Percentiles rank a stretch among this genome's conserved stretches.
Conservation (phyloP, 2,888 invertebrate species). For the Cephus runcator region DNA sequence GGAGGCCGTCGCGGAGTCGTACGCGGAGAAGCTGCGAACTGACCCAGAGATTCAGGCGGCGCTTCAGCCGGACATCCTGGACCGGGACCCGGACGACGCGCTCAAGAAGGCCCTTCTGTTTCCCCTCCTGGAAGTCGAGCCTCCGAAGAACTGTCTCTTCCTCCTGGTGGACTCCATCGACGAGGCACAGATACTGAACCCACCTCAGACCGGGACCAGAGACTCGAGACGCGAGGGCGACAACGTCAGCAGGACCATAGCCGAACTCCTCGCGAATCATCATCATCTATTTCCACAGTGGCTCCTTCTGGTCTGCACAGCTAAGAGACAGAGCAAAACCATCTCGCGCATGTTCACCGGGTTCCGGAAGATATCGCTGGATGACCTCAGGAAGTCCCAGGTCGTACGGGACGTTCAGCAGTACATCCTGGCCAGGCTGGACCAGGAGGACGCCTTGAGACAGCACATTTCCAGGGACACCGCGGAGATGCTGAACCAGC, state of each 20-base stretch:
- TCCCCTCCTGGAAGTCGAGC: slow-evolving; percentile 86
- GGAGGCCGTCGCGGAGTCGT: slow-evolving; percentile 79
- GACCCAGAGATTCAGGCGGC: slow-evolving; percentile 87
- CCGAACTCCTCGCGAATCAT: slow-evolving; percentile 86
- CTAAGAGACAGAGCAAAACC: slow-evolving; percentile 84
- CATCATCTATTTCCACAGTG: slow-evolving; percentile 93
- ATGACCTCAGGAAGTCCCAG: slow-evolving; percentile 88
- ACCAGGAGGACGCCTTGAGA: slow-evolving; percentile 87
- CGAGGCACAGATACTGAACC: slow-evolving; percentile 70
- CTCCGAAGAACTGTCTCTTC: slow-evolving; percentile 86
- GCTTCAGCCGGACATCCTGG: slow-evolving; percentile 82
- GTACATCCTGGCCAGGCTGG: slow-evolving; percentile 90
- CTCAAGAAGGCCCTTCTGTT: slow-evolving; percentile 89
- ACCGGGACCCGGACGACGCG: slow-evolving; percentile 90
- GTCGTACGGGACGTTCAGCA: slow-evolving; percentile 96
- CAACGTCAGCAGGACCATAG: slow-evolving; percentile 74
- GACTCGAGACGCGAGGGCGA: slow-evolving; percentile 63
- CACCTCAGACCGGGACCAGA: slow-evolving; percentile 68
- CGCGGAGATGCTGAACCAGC: slow-evolving; percentile 93
- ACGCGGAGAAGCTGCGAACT: slow-evolving; percentile 79
- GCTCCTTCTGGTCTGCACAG: slow-evolving; percentile 90
- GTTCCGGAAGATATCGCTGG: slow-evolving; percentile 91
- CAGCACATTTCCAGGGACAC: slow-evolving; percentile 92
- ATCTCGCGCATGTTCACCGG: slow-evolving; percentile 86
- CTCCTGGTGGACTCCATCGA: slow-evolving; percentile 93